Conservation (phyloP, 2,113 vertebrate genomes). For the Pardalotus punctatus region DNA sequence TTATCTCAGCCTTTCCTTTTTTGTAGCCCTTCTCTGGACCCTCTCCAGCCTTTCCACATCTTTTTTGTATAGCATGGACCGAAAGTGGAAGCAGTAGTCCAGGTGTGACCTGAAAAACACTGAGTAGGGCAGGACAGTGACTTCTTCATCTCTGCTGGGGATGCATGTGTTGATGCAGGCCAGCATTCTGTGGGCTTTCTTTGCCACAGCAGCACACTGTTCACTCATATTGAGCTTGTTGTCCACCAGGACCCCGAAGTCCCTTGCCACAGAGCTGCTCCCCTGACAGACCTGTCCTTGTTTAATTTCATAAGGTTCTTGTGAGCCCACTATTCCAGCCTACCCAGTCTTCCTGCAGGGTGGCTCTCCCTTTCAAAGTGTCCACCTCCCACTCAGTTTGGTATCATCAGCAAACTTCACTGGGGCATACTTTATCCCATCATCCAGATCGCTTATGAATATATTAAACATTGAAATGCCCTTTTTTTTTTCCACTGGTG, state of each 20-base stretch:
- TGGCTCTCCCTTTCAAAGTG: background rate
- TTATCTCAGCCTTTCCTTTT: background rate
- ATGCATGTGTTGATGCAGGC: background rate
- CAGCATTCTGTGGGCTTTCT: background rate
- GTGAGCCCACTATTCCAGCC: background rate
- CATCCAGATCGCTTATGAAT: background rate
- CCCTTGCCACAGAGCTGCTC: background rate
- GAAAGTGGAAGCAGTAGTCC: background rate
- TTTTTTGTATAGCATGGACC: background rate
- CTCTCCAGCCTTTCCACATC: background rate
- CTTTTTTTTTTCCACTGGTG: background rate
- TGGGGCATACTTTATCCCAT: background rate
- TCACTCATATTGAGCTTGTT: background rate
- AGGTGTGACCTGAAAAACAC: background rate
- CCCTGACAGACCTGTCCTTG: background rate
- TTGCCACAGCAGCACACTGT: background rate
- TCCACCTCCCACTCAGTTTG: background rate
- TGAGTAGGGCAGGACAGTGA: background rate
- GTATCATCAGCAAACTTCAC: background rate
- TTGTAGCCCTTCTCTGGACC: background rate
- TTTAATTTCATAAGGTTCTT: background rate
- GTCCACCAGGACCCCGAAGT: background rate
- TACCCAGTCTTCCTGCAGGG: background rate
- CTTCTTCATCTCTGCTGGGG: background rate
- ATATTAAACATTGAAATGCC: background rate